Evolutionary conservation across 2,797 vertebrate genomes (phyloP).

Genomic region (Peromyscus aztecus): DNA sequence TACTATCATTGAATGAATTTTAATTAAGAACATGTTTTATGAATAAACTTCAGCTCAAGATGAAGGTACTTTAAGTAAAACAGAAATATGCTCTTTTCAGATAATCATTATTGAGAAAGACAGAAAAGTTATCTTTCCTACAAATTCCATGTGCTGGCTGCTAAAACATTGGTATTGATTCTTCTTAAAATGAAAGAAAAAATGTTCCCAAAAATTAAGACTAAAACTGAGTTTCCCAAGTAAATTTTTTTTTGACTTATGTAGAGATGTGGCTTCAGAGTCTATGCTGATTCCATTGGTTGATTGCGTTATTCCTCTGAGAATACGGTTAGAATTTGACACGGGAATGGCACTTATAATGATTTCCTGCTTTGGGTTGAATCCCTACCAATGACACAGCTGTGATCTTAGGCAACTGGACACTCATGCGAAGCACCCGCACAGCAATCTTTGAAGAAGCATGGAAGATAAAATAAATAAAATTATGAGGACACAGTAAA

Average conservation of each 20-base stretch:
- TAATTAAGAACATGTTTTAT: not conserved
- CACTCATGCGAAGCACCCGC: no score
- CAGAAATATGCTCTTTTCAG: not conserved
- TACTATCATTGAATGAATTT: conserved; percentile 19
- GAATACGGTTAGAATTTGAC: not conserved
- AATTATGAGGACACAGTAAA: not conserved
- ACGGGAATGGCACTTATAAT: not conserved
- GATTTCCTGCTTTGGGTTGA: not conserved
- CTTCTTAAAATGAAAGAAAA: not conserved
- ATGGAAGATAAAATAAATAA: not conserved
- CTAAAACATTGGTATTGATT: not conserved
- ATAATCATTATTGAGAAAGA: not conserved
- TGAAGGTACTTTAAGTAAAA: conserved; percentile 5
- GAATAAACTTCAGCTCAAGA: not conserved
- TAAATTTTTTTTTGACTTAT: not conserved
- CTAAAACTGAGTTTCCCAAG: not conserved
- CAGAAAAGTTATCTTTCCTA: not conserved
- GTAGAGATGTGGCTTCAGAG: not conserved
- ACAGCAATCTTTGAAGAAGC: not conserved
- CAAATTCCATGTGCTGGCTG: not conserved
- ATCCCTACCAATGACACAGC: not conserved
- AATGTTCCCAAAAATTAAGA: not conserved
- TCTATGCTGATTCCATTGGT: not conserved
- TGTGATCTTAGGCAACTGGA: not conserved
- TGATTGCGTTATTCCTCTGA: not conserved